Evolutionary conservation across 2,113 vertebrate species (phyloP).

Genomic region (Heloderma charlesbogerti): DNA sequence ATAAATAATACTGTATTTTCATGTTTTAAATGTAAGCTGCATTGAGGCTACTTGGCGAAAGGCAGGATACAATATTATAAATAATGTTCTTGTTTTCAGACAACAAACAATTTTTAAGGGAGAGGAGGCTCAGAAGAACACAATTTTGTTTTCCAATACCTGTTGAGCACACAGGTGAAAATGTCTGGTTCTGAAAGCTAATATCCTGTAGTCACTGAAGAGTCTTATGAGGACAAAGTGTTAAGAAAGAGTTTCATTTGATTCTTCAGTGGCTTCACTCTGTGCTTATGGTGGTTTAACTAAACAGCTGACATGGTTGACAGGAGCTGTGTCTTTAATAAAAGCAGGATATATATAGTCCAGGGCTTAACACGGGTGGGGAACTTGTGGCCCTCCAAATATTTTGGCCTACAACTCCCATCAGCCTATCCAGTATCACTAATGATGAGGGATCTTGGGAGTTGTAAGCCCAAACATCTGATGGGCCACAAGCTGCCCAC

Average conservation of each 20-base stretch:
- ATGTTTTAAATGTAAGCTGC: no score
- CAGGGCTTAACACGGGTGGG: not conserved
- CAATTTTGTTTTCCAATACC: not conserved
- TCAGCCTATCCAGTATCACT: no score
- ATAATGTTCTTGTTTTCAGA: no score
- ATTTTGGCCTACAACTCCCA: no score
- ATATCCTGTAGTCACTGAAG: not conserved
- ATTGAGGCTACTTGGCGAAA: no score
- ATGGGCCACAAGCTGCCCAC: no score
- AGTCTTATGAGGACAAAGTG: not conserved
- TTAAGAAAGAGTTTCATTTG: not conserved
- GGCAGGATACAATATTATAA: no score
- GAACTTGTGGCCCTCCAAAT: no score
- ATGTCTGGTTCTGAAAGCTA: not conserved
- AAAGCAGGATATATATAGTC: not conserved
- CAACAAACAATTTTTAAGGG: no score
- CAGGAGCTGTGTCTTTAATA: not conserved
- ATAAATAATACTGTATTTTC: no score
- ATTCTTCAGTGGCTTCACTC: not conserved
- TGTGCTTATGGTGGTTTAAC: not conserved
- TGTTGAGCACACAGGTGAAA: not conserved
- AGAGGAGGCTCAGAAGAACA: no score
- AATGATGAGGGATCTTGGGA: not conserved
- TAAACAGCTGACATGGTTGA: not conserved
- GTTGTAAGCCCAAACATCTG: no score